Evolutionary conservation across 2,797 vertebrate genomes (phyloP).

Genomic region (Schizothorax lantsangensis): DNA sequence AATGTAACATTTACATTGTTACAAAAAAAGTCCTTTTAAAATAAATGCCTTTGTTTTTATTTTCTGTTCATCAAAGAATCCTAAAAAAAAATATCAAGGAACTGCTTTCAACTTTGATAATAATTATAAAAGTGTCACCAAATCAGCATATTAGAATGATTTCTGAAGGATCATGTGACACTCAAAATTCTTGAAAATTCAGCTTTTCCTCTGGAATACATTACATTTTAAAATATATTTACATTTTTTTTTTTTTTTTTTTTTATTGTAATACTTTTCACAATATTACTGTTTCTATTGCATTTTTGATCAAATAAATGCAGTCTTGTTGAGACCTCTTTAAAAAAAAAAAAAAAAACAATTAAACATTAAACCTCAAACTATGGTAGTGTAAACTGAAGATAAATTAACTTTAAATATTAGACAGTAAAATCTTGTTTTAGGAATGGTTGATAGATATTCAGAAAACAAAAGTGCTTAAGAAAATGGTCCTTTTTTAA

Average conservation of each 20-base stretch:
- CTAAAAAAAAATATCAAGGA: background rate
- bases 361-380: background rate
- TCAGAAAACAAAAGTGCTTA: background rate
- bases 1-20: background rate
- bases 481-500: background rate
- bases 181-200: background rate
- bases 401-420: background rate
- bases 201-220: background rate
- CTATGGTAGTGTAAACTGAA: background rate
- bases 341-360: background rate
- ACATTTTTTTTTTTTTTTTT: no score
- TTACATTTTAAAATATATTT: background rate
- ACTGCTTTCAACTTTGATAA: background rate
- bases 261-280: background rate
- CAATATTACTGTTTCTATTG: background rate
- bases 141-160: background rate
- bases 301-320: background rate
- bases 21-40: background rate
- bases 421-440: background rate
- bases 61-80: background rate
- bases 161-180: background rate
- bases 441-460: background rate
- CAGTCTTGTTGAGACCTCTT: background rate
- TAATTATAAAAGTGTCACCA: background rate
- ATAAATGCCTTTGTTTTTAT: background rate